A percentile compares a stretch with the other conserved stretches of the same genome.
phyloP scores from a whole-genome alignment of 2,113 vertebrate genomes.

The Pseudonaja textilis region DNA sequence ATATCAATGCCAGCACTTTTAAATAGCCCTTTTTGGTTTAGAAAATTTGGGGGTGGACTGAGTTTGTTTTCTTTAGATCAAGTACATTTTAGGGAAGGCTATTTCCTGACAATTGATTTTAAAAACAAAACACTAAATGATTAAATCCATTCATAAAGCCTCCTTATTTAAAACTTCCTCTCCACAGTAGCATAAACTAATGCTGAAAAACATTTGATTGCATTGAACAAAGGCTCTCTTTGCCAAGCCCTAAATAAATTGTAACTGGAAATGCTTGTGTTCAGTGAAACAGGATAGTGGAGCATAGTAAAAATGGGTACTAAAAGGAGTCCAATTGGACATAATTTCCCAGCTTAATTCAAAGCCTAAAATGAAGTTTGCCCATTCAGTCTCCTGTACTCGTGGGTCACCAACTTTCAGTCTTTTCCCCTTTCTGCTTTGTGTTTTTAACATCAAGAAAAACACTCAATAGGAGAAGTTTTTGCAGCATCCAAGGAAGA shows the following conservation, averaged over 20 bases:
- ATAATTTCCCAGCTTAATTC: not conserved
- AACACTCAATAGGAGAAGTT: not conserved
- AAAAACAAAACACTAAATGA: slow-evolving; percentile 11
- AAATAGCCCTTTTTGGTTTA: slow-evolving; percentile 27
- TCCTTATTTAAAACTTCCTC: slow-evolving; percentile 38
- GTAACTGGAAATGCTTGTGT: slow-evolving; percentile 39
- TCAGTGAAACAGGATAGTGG: slow-evolving; percentile 2
- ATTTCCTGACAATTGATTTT: slow-evolving; percentile 12
- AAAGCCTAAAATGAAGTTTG: not conserved
- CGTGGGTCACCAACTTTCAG: not conserved
- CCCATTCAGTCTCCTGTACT: not conserved
- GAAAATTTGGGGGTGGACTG: slow-evolving; percentile 34
- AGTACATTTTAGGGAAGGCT: slow-evolving; percentile 26
- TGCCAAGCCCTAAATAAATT: slow-evolving; percentile 48
- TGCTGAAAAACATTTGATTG: slow-evolving; percentile 45
- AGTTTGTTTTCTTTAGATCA: not conserved
- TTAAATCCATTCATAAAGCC: slow-evolving; percentile 12
- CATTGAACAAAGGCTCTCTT: slow-evolving; percentile 31
- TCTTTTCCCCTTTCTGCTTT: not conserved
- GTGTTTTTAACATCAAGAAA: not conserved
- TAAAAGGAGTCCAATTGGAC: not conserved
- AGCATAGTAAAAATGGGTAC: slow-evolving; percentile 32
- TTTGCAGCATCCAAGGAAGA: not conserved
- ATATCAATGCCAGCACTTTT: slow-evolving; percentile 28
- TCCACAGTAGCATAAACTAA: slow-evolving; percentile 28